phyloP scores from a whole-genome alignment of 2,888 invertebrate genomes.

The Drosophila multiciliata region DNA sequence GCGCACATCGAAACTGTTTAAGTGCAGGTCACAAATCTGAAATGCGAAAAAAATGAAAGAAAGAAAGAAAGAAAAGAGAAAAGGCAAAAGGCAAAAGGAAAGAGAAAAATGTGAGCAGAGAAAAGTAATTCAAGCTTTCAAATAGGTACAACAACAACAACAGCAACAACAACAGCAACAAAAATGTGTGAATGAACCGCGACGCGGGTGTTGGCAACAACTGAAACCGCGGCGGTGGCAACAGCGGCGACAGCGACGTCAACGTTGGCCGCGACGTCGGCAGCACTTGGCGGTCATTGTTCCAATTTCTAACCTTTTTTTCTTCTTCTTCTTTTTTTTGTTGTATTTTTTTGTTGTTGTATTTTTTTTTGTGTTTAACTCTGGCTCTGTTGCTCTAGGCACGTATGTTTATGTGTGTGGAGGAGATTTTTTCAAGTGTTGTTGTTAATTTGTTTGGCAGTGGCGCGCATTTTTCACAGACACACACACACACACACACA shows the following conservation, averaged over 20 bases:
- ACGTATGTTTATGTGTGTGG: slow-evolving; percentile 43
- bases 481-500: slow-evolving; percentile 51
- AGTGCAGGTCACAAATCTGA: slow-evolving; percentile 48
- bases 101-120: slow-evolving; percentile 29
- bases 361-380: slow-evolving; percentile 47
- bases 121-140: slow-evolving; percentile 47
- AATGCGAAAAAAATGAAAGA: slow-evolving; percentile 2
- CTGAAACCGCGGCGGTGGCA: slow-evolving; percentile 17
- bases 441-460: slow-evolving; percentile 73
- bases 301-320: slow-evolving; percentile 75
- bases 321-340: slow-evolving; percentile 38
- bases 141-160: slow-evolving; percentile 38
- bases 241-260: slow-evolving; percentile 1
- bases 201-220: slow-evolving; percentile 46
- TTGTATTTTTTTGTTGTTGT: slow-evolving; percentile 55
- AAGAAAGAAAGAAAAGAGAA: slow-evolving; percentile 6
- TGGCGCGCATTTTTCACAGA: slow-evolving; percentile 66
- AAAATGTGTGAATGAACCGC: slow-evolving; percentile 72
- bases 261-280: slow-evolving; percentile 23
- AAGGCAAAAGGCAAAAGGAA: not conserved
- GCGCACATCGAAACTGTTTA: slow-evolving; percentile 26
- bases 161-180: slow-evolving; percentile 5
- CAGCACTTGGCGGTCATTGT: slow-evolving; percentile 75
- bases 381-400: slow-evolving; percentile 29
- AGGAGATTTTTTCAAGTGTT: slow-evolving; percentile 68